Base-by-base conservation (phyloP, 2,113 vertebrate species). In the Psilopsiagon aurifrons region DNA sequence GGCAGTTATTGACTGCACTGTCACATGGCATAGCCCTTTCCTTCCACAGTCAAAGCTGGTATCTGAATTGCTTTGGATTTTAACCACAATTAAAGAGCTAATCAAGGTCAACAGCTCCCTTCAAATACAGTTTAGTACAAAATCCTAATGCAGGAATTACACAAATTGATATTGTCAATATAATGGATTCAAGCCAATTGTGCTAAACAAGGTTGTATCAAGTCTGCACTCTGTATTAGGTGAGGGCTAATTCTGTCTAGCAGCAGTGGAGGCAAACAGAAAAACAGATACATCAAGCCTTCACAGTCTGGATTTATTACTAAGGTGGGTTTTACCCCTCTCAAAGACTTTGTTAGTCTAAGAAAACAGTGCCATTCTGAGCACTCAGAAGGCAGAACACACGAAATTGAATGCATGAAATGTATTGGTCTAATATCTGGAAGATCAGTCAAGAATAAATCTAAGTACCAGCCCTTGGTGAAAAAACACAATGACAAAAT, bases 1-100 rank as follows among this genome's bases (percentile, higher is more conserved):
- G 75, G 87, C 68, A 31, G 13, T 60, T 93, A 95, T 97, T 41
- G 73, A 91, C 69, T 67, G 57, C 57, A 2, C 31, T 11, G 74
- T 83, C 95, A 86, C 92, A 10, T 92, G 96, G 84, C n/a, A 2
- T 27, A 76, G 84, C 80, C 88, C 90, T 95, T 92, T 69, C 63
- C 82, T 96, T 74, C 39, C 71, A 37, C 44, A 35, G 31, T 77
- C 91, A 29, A 41, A 39, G 52, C 84, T 90, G 44, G 59, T 96
- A 95, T 97, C 96, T 69, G 97, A 97, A 97, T 97, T 94, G 96
- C 96, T 97, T 96, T 79, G 97, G 95, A 94, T 96, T 98, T 96
- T 97, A 97, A 97, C 97, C 96, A 97, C 97, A 98, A 98, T 98
- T 98, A 98, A 97, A 96, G 97, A 97, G 96, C 93, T 97, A 97